These are phyloP conservation scores for Eciton burchellii DNA, from an alignment of 1,140 invertebrate species.

Conservation along the genomic window DNA sequence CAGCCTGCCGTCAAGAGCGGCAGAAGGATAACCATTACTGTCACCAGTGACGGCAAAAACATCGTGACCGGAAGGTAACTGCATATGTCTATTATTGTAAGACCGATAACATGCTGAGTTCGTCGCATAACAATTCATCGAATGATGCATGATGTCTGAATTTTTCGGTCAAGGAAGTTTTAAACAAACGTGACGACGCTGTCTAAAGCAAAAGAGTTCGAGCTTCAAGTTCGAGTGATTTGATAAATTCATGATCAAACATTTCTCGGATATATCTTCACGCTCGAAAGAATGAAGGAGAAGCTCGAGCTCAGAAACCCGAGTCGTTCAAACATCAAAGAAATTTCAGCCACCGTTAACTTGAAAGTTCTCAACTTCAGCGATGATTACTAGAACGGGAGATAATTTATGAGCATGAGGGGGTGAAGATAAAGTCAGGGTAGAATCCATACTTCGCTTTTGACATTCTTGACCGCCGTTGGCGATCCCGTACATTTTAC, in stretches of 20 bases:
- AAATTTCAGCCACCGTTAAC: too few relatives aligned
- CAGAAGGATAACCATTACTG: slow-evolving; percentile 88
- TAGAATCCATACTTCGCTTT: not conserved
- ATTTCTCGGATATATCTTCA: too few relatives aligned
- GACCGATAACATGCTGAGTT: not conserved
- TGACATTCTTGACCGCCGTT: slow-evolving; percentile 2
- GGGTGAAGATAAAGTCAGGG: not conserved
- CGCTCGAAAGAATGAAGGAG: too few relatives aligned
- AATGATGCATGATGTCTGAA: not conserved
- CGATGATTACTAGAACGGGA: not conserved
- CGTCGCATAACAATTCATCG: not conserved
- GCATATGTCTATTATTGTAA: not conserved
- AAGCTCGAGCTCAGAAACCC: too few relatives aligned
- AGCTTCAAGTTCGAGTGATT: too few relatives aligned
- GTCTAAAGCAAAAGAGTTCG: too few relatives aligned
- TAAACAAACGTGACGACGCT: too few relatives aligned
- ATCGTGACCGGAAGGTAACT: slow-evolving; percentile 89
- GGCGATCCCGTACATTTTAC: slow-evolving; percentile 9
- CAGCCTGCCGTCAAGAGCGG: slow-evolving; percentile 86
- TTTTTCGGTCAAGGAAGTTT: not conserved
- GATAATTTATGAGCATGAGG: not conserved
- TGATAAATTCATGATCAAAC: too few relatives aligned
- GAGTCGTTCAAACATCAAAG: too few relatives aligned
- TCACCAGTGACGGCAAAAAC: slow-evolving; percentile 88
- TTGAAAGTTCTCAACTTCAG: not conserved